Conservation (phyloP, 2,797 vertebrate species). For the Gadopsis bispinosus region DNA sequence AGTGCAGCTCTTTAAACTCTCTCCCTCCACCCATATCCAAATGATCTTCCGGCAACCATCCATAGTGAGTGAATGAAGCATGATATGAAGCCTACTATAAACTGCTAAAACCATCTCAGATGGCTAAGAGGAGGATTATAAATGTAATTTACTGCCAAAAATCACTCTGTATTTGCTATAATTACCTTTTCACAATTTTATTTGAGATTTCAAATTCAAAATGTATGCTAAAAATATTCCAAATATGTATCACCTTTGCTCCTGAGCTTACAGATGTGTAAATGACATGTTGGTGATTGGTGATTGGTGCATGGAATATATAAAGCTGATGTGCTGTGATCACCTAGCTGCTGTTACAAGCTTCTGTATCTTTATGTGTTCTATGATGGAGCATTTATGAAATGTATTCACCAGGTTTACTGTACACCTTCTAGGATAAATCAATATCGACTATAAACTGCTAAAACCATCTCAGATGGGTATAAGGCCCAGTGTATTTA, state of each 20-base stretch:
- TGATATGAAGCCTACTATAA: slow-evolving; percentile 29
- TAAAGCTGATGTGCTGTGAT: not conserved
- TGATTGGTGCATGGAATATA: not conserved
- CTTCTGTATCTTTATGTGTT: not conserved
- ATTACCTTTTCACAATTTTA: not conserved
- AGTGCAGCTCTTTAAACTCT: slow-evolving; percentile 28
- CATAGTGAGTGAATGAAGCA: slow-evolving; percentile 32
- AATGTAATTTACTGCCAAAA: not conserved
- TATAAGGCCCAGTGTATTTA: no score
- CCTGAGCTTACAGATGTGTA: not conserved
- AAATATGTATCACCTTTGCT: slow-evolving; percentile 1
- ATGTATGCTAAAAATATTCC: not conserved
- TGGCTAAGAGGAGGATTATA: slow-evolving; percentile 4
- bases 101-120: slow-evolving; percentile 17
- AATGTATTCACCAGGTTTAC: not conserved
- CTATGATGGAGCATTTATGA: not conserved
- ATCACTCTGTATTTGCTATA: no score
- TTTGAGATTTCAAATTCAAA: not conserved
- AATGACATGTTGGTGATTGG: slow-evolving; percentile 4
- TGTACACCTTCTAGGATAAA: not conserved
- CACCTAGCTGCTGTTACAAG: not conserved
- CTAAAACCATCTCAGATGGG: no score
- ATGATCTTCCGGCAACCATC: slow-evolving; percentile 57
- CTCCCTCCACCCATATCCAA: slow-evolving; percentile 61
- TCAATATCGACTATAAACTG: not conserved